These are phyloP conservation scores for Papilio protenor DNA, from an alignment of 2,888 invertebrate species.

Conservation along the genomic window DNA sequence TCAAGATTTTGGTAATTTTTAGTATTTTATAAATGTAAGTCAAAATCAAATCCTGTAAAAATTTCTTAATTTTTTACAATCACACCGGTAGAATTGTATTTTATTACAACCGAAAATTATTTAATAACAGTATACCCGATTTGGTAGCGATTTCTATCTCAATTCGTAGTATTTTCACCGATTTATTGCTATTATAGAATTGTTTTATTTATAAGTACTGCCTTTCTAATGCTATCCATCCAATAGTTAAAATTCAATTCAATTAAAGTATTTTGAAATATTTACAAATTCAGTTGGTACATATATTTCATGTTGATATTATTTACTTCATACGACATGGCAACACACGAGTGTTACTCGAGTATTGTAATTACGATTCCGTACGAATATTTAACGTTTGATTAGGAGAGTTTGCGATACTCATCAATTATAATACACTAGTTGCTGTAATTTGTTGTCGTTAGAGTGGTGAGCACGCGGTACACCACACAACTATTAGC, in stretches of 20 bases:
- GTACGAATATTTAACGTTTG: neutral
- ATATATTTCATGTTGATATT: neutral
- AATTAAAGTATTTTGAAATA: neutral
- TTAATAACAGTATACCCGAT: slow-evolving; percentile 46
- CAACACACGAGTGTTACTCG: neutral
- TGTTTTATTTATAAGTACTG: slow-evolving; percentile 4
- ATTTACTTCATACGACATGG: neutral
- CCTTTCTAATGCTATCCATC: slow-evolving; percentile 7
- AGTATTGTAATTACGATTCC: neutral
- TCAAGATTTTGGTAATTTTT: slow-evolving; percentile 46
- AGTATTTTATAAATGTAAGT: slow-evolving; percentile 40
- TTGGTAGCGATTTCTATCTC: slow-evolving; percentile 48
- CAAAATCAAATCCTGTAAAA: neutral
- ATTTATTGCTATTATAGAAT: slow-evolving; percentile 45
- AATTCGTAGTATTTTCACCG: slow-evolving; percentile 44
- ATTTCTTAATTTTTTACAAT: slow-evolving; percentile 1
- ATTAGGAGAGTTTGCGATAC: neutral
- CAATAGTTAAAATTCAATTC: neutral
- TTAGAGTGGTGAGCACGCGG: slow-evolving; percentile 21
- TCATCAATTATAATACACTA: slow-evolving; percentile 13
- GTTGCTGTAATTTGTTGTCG: slow-evolving; percentile 12
- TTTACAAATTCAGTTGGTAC: slow-evolving; percentile 3
- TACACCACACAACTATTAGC: slow-evolving; percentile 9
- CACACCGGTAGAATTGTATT: slow-evolving; percentile 20
- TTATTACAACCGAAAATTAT: slow-evolving; percentile 16